These are phyloP conservation scores for Halictus ligatus DNA, from an alignment of 2,888 invertebrate genomes.

Conservation along the genomic window DNA sequence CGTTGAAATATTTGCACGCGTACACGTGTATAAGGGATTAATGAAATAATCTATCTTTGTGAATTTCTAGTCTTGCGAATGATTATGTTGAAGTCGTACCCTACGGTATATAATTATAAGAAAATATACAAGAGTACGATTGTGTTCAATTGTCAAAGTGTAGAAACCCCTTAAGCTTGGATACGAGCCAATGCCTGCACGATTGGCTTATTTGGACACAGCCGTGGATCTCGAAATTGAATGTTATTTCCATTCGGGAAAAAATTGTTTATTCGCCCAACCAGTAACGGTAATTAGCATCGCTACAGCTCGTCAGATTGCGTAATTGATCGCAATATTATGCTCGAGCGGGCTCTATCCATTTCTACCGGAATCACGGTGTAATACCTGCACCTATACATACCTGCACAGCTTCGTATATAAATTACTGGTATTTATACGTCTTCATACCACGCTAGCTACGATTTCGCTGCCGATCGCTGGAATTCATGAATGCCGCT, in stretches of 20 bases:
- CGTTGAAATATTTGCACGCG: no score
- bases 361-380: constrained; percentile 58
- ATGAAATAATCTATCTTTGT: not conserved
- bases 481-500: constrained; percentile 13
- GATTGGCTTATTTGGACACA: constrained; percentile 19
- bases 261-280: constrained; percentile 30
- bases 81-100: not conserved
- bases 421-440: constrained; percentile 49
- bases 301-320: constrained; percentile 46
- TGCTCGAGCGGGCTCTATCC: constrained; percentile 42
- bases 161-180: not conserved
- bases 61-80: not conserved
- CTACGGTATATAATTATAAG: not conserved
- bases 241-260: constrained; percentile 31
- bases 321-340: constrained; percentile 55
- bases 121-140: not conserved
- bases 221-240: constrained; percentile 35
- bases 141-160: not conserved
- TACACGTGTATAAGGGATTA: no score
- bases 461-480: constrained; percentile 21
- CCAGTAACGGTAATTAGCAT: constrained; percentile 30
- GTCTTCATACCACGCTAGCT: constrained; percentile 10
- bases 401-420: constrained; percentile 35
- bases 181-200: constrained; percentile 25
- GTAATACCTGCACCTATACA: constrained; percentile 46